phyloP scores from a whole-genome alignment of 2,888 invertebrate species.

The Drosophila rellima region DNA sequence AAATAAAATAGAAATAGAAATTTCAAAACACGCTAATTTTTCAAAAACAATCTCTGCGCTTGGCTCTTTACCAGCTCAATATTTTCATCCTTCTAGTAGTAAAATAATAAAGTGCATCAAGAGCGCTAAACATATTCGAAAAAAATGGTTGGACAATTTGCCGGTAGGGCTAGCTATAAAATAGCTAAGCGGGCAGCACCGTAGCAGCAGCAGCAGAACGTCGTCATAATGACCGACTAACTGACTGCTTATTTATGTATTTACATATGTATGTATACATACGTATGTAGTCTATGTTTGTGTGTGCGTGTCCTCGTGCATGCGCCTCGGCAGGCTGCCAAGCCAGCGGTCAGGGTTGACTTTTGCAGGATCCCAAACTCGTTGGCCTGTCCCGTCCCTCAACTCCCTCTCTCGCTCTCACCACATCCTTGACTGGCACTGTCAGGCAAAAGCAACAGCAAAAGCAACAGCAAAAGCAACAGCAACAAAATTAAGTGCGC shows the following conservation, averaged over 20 bases:
- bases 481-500: constrained; percentile 65
- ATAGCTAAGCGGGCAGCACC: background rate
- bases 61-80: too few species aligned
- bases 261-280: constrained; percentile 20
- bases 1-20: too few species aligned
- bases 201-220: constrained; percentile 16
- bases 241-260: constrained; percentile 51
- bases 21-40: too few species aligned
- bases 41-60: too few species aligned
- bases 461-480: constrained; percentile 58
- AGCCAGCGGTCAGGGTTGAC: constrained; percentile 76
- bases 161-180: background rate
- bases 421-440: constrained; percentile 4
- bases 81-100: too few species aligned
- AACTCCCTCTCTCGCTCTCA: background rate
- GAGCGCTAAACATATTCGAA: too few species aligned
- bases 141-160: too few species aligned
- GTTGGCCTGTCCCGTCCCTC: background rate
- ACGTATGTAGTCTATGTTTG: constrained; percentile 10
- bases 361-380: constrained; percentile 60
- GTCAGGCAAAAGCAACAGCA: constrained; percentile 53
- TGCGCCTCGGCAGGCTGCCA: constrained; percentile 65
- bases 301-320: constrained; percentile 64
- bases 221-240: constrained; percentile 76
- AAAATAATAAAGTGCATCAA: too few species aligned